These are phyloP conservation scores for Centropyge bicolor DNA, from an alignment of 2,797 vertebrate species.

Conservation along the genomic window DNA sequence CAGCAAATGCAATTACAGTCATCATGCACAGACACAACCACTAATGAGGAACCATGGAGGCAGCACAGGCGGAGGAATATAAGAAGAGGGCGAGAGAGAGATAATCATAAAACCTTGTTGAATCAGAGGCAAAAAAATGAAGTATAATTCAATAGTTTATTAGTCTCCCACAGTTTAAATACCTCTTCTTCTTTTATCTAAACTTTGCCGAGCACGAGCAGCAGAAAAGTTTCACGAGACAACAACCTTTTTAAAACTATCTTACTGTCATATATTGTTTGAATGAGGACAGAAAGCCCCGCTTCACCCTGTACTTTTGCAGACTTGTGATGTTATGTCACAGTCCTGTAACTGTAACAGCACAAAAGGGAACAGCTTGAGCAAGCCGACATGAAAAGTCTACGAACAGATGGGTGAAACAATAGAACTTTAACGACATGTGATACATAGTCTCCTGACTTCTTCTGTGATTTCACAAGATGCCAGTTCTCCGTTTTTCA, in stretches of 20 bases:
- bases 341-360: slow-evolving; percentile 64
- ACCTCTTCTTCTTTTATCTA: slow-evolving; percentile 30
- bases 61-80: slow-evolving; percentile 65
- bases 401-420: slow-evolving; percentile 74
- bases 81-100: slow-evolving; percentile 30
- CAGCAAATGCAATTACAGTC: slow-evolving; percentile 86
- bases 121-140: slow-evolving; percentile 43
- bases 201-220: slow-evolving; percentile 41
- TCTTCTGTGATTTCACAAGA: slow-evolving; percentile 86
- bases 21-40: slow-evolving; percentile 88
- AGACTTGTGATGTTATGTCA: slow-evolving; percentile 62
- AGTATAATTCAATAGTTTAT: slow-evolving; percentile 50
- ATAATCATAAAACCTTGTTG: slow-evolving; percentile 53
- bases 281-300: slow-evolving; percentile 26
- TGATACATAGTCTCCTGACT: slow-evolving; percentile 82
- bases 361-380: slow-evolving; percentile 72
- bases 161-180: slow-evolving; percentile 27
- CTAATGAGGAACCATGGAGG: slow-evolving; percentile 87
- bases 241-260: slow-evolving; percentile 43
- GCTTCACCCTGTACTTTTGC: slow-evolving; percentile 46
- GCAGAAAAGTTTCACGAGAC: slow-evolving; percentile 51
- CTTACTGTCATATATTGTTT: slow-evolving; percentile 25
- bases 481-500: slow-evolving; percentile 83
- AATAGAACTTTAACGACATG: slow-evolving; percentile 80
- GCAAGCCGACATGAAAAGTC: slow-evolving; percentile 70